Evolutionary conservation across 1,140 invertebrate genomes (phyloP).

Genomic region (Heliothis subflexa): DNA sequence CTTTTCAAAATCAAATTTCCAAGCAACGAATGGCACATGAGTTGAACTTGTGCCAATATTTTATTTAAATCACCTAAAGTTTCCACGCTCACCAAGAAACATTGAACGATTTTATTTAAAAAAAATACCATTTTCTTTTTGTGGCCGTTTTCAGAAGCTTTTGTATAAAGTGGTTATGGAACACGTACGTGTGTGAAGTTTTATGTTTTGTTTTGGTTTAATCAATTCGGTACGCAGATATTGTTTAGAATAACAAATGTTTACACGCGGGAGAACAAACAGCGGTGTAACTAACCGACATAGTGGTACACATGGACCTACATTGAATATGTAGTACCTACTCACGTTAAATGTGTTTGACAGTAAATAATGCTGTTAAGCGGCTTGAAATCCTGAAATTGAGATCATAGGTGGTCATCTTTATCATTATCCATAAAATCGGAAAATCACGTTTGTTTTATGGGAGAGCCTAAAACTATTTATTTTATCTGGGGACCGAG

Average conservation of each 20-base stretch:
- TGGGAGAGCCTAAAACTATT: too few relatives aligned
- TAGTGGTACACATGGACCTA: slow-evolving; percentile 22
- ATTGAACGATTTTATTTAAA: slow-evolving; percentile 59
- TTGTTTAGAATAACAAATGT: slow-evolving; percentile 44
- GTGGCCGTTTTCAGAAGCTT: slow-evolving; percentile 43
- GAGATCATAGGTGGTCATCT: too few relatives aligned
- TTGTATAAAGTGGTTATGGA: slow-evolving; percentile 12
- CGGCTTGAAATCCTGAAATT: too few relatives aligned
- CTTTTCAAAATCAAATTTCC: slow-evolving; percentile 68
- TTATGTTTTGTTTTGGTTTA: slow-evolving; percentile 12
- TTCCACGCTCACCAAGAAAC: slow-evolving; percentile 56
- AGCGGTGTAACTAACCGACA: slow-evolving; percentile 28
- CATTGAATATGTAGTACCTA: not conserved
- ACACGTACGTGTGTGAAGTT: not conserved
- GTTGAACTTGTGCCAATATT: slow-evolving; percentile 70
- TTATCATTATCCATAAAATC: too few relatives aligned
- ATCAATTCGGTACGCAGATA: slow-evolving; percentile 28
- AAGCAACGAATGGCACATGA: slow-evolving; percentile 58
- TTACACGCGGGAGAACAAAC: slow-evolving; percentile 24
- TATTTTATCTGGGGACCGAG: too few relatives aligned
- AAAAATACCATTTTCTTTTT: slow-evolving; percentile 52
- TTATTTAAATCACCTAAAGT: slow-evolving; percentile 69
- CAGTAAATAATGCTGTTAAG: too few relatives aligned
- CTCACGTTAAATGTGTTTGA: too few relatives aligned
- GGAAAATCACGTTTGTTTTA: too few relatives aligned